Conservation (phyloP, 1,140 invertebrate genomes). For the Reticulitermes speratus region DNA sequence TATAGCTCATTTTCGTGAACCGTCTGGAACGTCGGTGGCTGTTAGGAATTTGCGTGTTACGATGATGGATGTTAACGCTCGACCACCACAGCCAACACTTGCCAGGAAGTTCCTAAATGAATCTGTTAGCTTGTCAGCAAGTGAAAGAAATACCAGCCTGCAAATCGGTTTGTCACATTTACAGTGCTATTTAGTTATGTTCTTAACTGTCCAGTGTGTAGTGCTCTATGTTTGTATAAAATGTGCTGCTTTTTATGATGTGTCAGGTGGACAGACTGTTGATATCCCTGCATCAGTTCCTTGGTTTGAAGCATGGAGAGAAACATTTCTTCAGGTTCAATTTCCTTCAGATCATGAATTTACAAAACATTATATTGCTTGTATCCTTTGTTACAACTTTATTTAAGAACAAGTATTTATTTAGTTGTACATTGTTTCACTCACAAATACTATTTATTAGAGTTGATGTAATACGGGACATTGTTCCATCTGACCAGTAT, state of each 20-base stretch:
- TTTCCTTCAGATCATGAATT: slow-evolving; percentile 95
- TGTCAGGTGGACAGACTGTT: slow-evolving; percentile 43
- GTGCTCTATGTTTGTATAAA: neutral
- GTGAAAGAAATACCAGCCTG: slow-evolving; percentile 60
- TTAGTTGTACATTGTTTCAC: neutral
- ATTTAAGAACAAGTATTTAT: slow-evolving; percentile 4
- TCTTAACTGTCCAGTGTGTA: neutral
- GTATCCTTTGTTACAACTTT: slow-evolving; percentile 52
- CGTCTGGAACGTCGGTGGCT: slow-evolving; percentile 67
- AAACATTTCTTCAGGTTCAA: slow-evolving; percentile 85
- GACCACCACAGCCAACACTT: slow-evolving; percentile 76
- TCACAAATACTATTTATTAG: neutral
- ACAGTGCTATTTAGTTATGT: neutral
- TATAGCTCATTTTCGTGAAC: slow-evolving; percentile 79
- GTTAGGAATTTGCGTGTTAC: slow-evolving; percentile 80
- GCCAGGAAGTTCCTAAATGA: slow-evolving; percentile 85
- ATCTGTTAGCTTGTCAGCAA: slow-evolving; percentile 71
- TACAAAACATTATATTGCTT: slow-evolving; percentile 89
- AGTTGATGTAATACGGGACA: no score
- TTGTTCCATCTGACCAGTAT: no score
- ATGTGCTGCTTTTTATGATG: neutral
- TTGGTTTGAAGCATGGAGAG: slow-evolving; percentile 97
- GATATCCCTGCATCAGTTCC: slow-evolving; percentile 74
- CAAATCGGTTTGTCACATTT: slow-evolving; percentile 48
- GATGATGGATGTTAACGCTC: slow-evolving; percentile 76